Conservation (phyloP, 2,888 invertebrate genomes). For the Andrena haemorrhoa region DNA sequence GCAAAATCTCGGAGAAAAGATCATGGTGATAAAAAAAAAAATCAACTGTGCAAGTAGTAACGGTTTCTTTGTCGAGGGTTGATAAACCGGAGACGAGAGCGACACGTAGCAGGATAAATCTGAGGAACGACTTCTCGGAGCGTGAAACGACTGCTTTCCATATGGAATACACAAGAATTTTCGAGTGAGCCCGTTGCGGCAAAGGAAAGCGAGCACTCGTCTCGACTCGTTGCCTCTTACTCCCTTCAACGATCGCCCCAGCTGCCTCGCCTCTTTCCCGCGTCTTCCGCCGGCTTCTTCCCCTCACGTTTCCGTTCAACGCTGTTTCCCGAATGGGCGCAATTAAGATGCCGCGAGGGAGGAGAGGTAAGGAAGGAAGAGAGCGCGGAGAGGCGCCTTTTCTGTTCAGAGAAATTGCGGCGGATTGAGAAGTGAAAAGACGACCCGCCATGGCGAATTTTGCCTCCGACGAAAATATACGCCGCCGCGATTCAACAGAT, state of each 20-base stretch:
- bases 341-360: constrained; percentile 64
- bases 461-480: neutral
- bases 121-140: neutral
- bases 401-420: constrained; percentile 55
- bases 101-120: constrained; percentile 15
- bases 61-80: constrained; percentile 3
- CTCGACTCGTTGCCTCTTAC: constrained; percentile 19
- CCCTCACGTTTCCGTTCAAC: constrained; percentile 53
- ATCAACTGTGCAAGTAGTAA: neutral
- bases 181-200: constrained; percentile 22
- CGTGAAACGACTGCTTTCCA: constrained; percentile 39
- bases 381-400: neutral
- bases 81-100: neutral
- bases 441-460: constrained; percentile 33
- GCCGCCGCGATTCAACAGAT: constrained; percentile 24
- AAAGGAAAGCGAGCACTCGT: constrained; percentile 36
- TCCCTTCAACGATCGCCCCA: constrained; percentile 50
- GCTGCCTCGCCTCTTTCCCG: constrained; percentile 56
- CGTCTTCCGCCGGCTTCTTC: constrained; percentile 33
- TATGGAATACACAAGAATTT: constrained; percentile 34
- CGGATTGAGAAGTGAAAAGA: constrained; percentile 55
- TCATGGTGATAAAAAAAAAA: neutral
- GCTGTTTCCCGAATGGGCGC: constrained; percentile 66
- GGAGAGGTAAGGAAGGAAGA: constrained; percentile 17
- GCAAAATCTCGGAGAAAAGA: neutral